Conservation (phyloP, 2,888 invertebrate genomes). For the Polydrusus pterygomalis region DNA sequence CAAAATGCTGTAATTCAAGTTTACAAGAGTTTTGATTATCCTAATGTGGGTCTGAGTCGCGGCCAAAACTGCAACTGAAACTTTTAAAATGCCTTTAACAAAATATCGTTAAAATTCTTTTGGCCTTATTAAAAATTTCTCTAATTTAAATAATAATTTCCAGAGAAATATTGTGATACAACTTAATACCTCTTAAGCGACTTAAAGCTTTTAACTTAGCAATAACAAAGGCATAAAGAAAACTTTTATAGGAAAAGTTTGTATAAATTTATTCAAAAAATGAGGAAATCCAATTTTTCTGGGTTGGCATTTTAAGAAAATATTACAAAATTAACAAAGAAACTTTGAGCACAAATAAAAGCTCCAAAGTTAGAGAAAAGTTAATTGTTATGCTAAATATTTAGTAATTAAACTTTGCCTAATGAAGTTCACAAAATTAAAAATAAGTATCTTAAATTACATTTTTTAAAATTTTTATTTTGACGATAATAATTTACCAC, state of each 20-base stretch:
- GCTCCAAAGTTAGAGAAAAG: neutral
- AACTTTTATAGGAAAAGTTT: constrained; percentile 9
- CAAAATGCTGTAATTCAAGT: no score
- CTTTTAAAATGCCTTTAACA: no score
- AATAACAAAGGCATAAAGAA: constrained; percentile 4
- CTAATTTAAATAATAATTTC: no score
- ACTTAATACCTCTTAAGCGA: constrained; percentile 1
- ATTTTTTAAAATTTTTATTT: no score
- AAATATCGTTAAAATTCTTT: no score
- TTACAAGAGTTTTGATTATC: no score
- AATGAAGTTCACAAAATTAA: neutral
- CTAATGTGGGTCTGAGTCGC: no score
- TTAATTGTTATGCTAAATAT: constrained; percentile 7
- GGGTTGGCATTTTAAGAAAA: neutral
- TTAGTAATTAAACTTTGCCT: neutral
- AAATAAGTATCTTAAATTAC: no score
- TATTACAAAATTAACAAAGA: neutral
- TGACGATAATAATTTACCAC: no score
- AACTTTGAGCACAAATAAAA: neutral
- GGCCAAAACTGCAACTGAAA: no score
- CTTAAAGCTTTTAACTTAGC: neutral
- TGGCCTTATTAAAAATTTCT: no score
- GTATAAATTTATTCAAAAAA: constrained; percentile 1
- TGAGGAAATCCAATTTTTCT: constrained; percentile 7
- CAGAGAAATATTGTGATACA: neutral